Evolutionary conservation across 2,113 vertebrate species (phyloP), one percentile per base, ranked within the genome.

Genomic region (Guaruba guarouba): DNA sequence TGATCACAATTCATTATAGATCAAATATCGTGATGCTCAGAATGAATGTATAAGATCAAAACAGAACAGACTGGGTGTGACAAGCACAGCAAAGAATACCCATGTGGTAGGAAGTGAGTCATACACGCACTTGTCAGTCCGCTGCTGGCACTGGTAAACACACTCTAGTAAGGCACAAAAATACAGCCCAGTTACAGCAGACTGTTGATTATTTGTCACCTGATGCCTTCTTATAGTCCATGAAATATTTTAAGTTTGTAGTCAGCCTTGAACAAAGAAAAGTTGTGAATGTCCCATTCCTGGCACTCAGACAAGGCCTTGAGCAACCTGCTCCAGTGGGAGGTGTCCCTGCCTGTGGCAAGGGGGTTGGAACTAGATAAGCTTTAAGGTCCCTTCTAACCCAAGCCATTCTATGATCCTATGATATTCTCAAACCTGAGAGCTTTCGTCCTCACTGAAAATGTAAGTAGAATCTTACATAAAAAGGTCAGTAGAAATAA

Each of bases 81-180:
- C 17, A 75, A 87, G 75, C 7, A 67, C 52, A 86, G 24, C 28
- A 52, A 73, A 52, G 27, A 78, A 11, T 1, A n/a, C 4, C 7
- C 1, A 22, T 19, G 10, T 7, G 16, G 18, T 6, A 43, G 33
- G 11, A 75, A 57, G 35, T 6, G 1, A 51, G 18, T 15, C 2
- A 10, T 10, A 15, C 10, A 2, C 2, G 17, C 12, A 52, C 9
- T 35, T 64, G 7, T 0, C 23, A 18, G 33, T 31, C 11, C 27
- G 12, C 68, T 76, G 27, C 59, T 84, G 62, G 70, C 17, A 82
- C n/a, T 2, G 15, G 14, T 5, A 44, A 90, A 69, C 0, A 2
- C n/a, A 59, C 8, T 25, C 71, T 5, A 51, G n/a, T 2, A 67
- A 67, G 9, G 7, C 13, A 15, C 8, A 41, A 43, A 28, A 49